Percentiles rank a stretch among this genome's conserved stretches.
These are phyloP conservation scores for Spea hammondii DNA, from an alignment of 2,797 vertebrate species.

Conservation along the genomic window DNA sequence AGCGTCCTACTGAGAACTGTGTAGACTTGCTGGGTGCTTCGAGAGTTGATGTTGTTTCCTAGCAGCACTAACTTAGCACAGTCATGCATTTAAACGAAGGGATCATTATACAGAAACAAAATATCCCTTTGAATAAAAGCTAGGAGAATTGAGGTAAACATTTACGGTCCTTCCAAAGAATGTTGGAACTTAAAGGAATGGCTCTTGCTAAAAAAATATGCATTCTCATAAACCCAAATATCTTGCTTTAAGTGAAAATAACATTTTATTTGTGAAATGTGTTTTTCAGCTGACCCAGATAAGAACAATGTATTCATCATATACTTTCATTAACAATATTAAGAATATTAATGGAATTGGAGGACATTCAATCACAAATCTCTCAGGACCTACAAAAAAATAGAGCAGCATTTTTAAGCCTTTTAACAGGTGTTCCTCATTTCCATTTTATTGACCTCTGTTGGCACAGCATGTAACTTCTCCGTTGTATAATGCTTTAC, in stretches of 20 bases:
- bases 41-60: slow-evolving; percentile 45
- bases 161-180: slow-evolving; percentile 19
- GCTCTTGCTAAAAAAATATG: not conserved
- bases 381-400: too few relatives aligned
- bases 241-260: not conserved
- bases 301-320: too few relatives aligned
- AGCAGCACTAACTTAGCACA: slow-evolving; percentile 41
- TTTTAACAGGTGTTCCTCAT: too few relatives aligned
- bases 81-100: slow-evolving; percentile 28
- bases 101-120: slow-evolving; percentile 47
- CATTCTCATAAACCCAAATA: not conserved
- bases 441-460: too few relatives aligned
- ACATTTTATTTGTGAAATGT: not conserved
- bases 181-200: not conserved
- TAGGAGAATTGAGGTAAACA: slow-evolving; percentile 26
- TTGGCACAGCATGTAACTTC: too few relatives aligned
- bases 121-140: slow-evolving; percentile 39
- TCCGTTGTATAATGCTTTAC: too few relatives aligned
- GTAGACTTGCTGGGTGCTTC: slow-evolving; percentile 14
- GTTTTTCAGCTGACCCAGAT: not conserved
- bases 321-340: too few relatives aligned
- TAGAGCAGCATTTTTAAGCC: too few relatives aligned
- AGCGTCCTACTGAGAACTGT: slow-evolving; percentile 18
- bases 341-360: too few relatives aligned
- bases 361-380: too few relatives aligned